Evolutionary conservation across 1,140 invertebrate species (phyloP), one percentile per base, ranked within the genome.

Genomic region (Meloidogyne floridensis): DNA sequence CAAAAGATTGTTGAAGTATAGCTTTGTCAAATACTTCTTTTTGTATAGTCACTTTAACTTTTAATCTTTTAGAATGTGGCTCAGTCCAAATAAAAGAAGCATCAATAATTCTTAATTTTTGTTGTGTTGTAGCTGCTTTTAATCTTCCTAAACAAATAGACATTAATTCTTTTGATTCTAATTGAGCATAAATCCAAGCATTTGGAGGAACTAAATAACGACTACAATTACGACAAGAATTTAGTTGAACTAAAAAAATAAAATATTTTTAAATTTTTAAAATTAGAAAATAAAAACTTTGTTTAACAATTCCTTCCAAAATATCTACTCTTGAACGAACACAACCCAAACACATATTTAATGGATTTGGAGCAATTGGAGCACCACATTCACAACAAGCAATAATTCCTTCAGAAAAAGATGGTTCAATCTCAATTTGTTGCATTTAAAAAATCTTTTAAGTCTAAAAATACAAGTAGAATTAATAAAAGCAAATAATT

Each of bases 11-110:
- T 87, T 97, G 92, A 13, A 93, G 86, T 11, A 93, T 90, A 5
- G 92, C 92, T 65, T 91, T 91, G 80, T 91, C 91, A 83, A 91
- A 86, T 15, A 92, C 94, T 93, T 99, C 96, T 83, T 94, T 96
- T 90, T 98, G 96, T n/a, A 99, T 94, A 4, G 95, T 97, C 75
- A 99, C 90, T 92, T 98, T 98, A 0, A 98, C 94, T 92, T 98
- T 99, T 47, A 99, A 93, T 82, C 97, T 93, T 91, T 96, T 97
- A 0, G 97, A 99, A 92, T 99, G 97, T 80, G 97, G 96, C 90
- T 99, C 98, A 54, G 97, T 99, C 97, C 97, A 99, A 4, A 98
- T 93, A 92, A 99, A 99, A 7, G 94, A 93, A 75, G 98, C 97
- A 93, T 99, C 96, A 71, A 98, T 92, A 6, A 99, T 91, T 54